These are phyloP conservation scores for Metellina segmentata DNA, from an alignment of 2,888 invertebrate genomes.

Conservation along the genomic window DNA sequence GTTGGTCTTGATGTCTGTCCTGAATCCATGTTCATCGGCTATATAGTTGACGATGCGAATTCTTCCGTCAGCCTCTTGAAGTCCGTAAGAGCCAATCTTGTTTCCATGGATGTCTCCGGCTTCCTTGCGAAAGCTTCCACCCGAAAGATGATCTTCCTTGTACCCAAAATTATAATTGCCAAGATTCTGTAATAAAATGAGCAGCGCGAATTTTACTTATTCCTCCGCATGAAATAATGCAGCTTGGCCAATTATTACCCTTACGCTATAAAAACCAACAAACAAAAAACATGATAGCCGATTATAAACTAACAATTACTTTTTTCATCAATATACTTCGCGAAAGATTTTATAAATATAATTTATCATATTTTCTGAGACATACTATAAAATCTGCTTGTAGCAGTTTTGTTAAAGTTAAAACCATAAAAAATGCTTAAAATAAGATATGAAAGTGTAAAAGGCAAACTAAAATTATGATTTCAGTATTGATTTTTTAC, in stretches of 20 bases:
- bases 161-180: slow-evolving; percentile 78
- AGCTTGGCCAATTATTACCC: not conserved
- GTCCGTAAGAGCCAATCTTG: slow-evolving; percentile 77
- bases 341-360: too few species aligned
- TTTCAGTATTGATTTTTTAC: too few species aligned
- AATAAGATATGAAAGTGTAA: too few species aligned
- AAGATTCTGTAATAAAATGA: slow-evolving; percentile 53
- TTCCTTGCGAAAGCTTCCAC: slow-evolving; percentile 78
- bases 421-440: too few species aligned
- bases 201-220: not conserved
- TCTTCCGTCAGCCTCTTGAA: slow-evolving; percentile 77
- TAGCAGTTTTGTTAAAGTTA: too few species aligned
- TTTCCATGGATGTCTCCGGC: slow-evolving; percentile 73
- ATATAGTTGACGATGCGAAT: slow-evolving; percentile 78
- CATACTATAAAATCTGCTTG: too few species aligned
- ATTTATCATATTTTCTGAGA: too few species aligned
- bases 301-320: not conserved
- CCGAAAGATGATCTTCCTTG: slow-evolving; percentile 77
- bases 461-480: too few species aligned
- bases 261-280: too few species aligned
- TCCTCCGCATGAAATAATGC: not conserved
- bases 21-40: slow-evolving; percentile 77
- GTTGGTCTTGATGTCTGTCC: slow-evolving; percentile 77
- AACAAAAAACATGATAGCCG: not conserved
- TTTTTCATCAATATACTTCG: not conserved